A percentile compares a stretch with the other conserved stretches of the same genome.
Evolutionary conservation across 2,888 invertebrate species (phyloP).

Genomic region (Timandra comae): DNA sequence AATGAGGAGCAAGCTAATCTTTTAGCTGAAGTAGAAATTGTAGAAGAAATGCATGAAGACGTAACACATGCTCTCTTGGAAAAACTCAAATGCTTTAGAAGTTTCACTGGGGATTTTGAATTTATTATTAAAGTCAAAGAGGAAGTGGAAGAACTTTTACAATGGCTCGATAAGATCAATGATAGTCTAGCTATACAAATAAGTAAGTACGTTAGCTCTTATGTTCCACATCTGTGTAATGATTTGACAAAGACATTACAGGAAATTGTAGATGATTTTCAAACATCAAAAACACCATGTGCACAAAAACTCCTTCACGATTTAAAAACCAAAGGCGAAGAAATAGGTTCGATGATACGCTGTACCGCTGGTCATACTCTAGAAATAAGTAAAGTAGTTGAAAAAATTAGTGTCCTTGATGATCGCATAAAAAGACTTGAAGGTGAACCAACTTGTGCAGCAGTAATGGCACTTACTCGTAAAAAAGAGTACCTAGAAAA

Average conservation of each 20-base stretch:
- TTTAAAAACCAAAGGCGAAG: slow-evolving; percentile 42
- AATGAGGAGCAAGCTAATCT: slow-evolving; percentile 41
- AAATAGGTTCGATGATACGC: slow-evolving; percentile 47
- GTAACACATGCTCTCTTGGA: slow-evolving; percentile 36
- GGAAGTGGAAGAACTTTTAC: slow-evolving; percentile 42
- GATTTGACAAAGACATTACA: slow-evolving; percentile 57
- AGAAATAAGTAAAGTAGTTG: slow-evolving; percentile 52
- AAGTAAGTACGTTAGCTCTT: slow-evolving; percentile 43
- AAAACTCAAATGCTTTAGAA: slow-evolving; percentile 47
- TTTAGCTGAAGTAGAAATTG: slow-evolving; percentile 53
- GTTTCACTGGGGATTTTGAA: slow-evolving; percentile 33
- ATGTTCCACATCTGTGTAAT: slow-evolving; percentile 35
- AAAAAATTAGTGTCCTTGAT: slow-evolving; percentile 50
- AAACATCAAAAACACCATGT: slow-evolving; percentile 29
- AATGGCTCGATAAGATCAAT: slow-evolving; percentile 58
- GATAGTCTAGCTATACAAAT: slow-evolving; percentile 47
- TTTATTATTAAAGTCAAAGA: slow-evolving; percentile 38
- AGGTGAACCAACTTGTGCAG: slow-evolving; percentile 44
- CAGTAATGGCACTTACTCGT: slow-evolving; percentile 45
- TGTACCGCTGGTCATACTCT: slow-evolving; percentile 42
- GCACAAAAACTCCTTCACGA: slow-evolving; percentile 39
- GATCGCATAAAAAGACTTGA: slow-evolving; percentile 48
- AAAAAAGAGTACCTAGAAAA: slow-evolving; percentile 54
- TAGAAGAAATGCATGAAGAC: slow-evolving; percentile 63
- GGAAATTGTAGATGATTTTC: slow-evolving; percentile 49